phyloP scores from a whole-genome alignment of 2,797 vertebrate species.

The Yasuhikotakia modesta region DNA sequence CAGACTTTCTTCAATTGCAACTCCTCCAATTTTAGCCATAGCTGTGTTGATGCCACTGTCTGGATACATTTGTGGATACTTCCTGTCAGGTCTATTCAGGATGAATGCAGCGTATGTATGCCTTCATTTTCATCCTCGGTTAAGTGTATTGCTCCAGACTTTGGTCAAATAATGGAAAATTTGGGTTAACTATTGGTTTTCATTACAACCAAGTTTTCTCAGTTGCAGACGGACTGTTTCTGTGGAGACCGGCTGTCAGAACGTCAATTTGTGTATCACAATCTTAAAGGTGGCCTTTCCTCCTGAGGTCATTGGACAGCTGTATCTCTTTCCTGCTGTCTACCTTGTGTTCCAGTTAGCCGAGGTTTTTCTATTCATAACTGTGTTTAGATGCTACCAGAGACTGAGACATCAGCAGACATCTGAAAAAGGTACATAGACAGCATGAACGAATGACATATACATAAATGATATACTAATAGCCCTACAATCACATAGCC shows the following conservation, averaged over 20 bases:
- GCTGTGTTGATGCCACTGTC: constrained; percentile 78
- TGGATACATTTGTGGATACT: constrained; percentile 80
- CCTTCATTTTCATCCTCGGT: not conserved
- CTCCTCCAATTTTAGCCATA: constrained; percentile 70
- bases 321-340: constrained; percentile 79
- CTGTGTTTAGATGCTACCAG: constrained; percentile 68
- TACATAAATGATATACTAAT: not conserved
- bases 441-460: not conserved
- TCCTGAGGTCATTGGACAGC: constrained; percentile 68
- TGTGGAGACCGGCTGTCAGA: constrained; percentile 85
- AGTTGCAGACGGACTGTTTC: constrained; percentile 77
- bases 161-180: not conserved
- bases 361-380: constrained; percentile 72
- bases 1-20: constrained; percentile 60
- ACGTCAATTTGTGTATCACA: constrained; percentile 74
- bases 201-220: not conserved
- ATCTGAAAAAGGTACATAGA: not conserved
- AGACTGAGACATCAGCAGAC: constrained; percentile 64
- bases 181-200: not conserved
- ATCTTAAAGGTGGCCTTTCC: constrained; percentile 79
- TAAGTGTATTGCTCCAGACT: too few relatives aligned
- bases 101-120: constrained; percentile 72
- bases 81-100: constrained; percentile 74
- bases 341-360: constrained; percentile 73
- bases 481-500: not conserved